Evolutionary conservation across 2,797 vertebrate genomes (phyloP), one percentile per base, ranked within the genome.

Genomic region (Sebastes diploproa): DNA sequence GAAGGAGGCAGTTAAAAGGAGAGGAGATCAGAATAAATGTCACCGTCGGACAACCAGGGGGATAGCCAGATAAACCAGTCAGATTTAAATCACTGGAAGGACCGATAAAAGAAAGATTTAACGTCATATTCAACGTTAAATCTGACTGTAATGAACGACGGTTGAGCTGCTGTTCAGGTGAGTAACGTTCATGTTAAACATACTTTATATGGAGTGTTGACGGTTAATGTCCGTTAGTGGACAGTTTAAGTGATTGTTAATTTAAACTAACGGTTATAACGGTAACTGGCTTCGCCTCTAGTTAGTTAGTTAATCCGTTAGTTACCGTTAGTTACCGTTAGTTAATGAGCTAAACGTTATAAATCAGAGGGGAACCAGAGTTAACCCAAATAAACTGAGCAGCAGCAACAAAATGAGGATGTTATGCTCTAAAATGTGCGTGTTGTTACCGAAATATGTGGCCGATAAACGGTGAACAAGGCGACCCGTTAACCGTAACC

Each of bases 151-250:
- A 63, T 25, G 29, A 50, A 65, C 59, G 61, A 73, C 73, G 72
- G 72, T 63, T 90, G 5, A 25, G 62, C 80, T 75, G 65, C 61
- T 12, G 46, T 11, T 80, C 84, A 86, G 91, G 92, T 91, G 74
- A 91, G 92, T 50, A 22, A 58, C 32, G 54, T 46, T 61, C 6
- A 5, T 4, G 36, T 20, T 20, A n/a, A 60, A 4, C 10, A 18
- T 25, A 77, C 59, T 86, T 56, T 27, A 9, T 23, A 9, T 4
- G 23, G 20, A 36, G 14, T 8, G 30, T 72, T 69, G 50, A 50
- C 46, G 18, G 18, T 42, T 42, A 42, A 56, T 52, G 60, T 16
- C 62, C 67, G 75, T 72, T 69, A 68, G 5, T 10, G 6, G 32
- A 12, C 18, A 9, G n/a, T 63, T 14, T 5, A 14, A 8, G 5